phyloP scores from a whole-genome alignment of 2,888 invertebrate species.

The Ferdinandea cuprea region DNA sequence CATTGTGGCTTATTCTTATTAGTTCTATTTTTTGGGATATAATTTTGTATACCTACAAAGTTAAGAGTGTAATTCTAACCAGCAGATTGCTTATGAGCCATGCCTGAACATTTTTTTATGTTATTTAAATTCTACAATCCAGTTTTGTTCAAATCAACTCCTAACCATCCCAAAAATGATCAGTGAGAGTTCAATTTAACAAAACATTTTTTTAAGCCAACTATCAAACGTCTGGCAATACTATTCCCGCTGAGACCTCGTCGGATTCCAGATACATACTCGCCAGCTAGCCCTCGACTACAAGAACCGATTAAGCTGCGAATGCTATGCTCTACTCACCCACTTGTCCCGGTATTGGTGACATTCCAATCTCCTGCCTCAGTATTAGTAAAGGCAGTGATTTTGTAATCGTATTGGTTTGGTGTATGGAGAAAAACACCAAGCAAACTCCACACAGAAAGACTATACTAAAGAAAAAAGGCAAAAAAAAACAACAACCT shows the following conservation, averaged over 20 bases:
- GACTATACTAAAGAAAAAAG: slow-evolving; percentile 20
- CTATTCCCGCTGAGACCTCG: slow-evolving; percentile 57
- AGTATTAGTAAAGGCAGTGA: slow-evolving; percentile 67
- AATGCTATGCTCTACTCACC: slow-evolving; percentile 56
- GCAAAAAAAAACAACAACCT: slow-evolving; percentile 17
- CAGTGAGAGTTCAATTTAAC: too few relatives aligned
- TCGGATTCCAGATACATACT: slow-evolving; percentile 23
- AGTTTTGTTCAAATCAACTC: too few relatives aligned
- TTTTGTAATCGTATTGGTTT: slow-evolving; percentile 70
- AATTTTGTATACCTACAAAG: too few relatives aligned
- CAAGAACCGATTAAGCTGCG: slow-evolving; percentile 67
- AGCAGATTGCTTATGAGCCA: too few relatives aligned
- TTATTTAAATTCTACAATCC: too few relatives aligned
- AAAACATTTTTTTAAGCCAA: not conserved
- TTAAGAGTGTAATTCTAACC: too few relatives aligned
- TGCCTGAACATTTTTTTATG: too few relatives aligned
- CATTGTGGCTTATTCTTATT: too few relatives aligned
- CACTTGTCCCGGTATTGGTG: slow-evolving; percentile 50
- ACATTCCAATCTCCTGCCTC: slow-evolving; percentile 64
- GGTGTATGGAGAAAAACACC: slow-evolving; percentile 14
- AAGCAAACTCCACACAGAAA: slow-evolving; percentile 5
- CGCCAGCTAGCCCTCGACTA: slow-evolving; percentile 33
- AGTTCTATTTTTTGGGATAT: too few relatives aligned
- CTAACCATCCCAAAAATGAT: too few relatives aligned
- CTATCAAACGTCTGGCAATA: slow-evolving; percentile 45